These are phyloP conservation scores for Brachyalestes nurse DNA, from an alignment of 2,797 vertebrate species.

Conservation along the genomic window DNA sequence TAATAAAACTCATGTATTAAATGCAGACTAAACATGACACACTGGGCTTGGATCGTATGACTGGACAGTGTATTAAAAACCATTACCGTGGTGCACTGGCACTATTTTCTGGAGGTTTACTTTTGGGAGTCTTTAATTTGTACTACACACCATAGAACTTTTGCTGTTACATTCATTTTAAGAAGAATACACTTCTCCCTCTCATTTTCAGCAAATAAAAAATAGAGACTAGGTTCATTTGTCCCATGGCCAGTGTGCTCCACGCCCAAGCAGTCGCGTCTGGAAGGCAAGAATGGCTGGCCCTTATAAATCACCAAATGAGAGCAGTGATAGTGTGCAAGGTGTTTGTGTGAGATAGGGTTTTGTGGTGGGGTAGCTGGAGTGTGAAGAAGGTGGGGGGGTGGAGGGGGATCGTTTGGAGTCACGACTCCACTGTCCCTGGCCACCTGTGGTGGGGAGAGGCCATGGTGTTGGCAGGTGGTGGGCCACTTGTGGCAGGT, in stretches of 20 bases:
- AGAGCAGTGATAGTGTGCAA: slow-evolving; percentile 67
- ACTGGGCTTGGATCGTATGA: neutral
- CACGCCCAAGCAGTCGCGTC: slow-evolving; percentile 46
- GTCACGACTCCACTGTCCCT: slow-evolving; percentile 69
- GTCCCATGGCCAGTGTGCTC: slow-evolving; percentile 42
- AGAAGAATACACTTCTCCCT: slow-evolving; percentile 31
- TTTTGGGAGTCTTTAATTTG: slow-evolving; percentile 1
- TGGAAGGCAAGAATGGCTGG: slow-evolving; percentile 54
- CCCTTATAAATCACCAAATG: slow-evolving; percentile 70
- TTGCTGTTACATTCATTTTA: slow-evolving; percentile 41
- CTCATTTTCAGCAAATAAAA: slow-evolving; percentile 51
- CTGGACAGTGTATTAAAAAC: slow-evolving; percentile 13
- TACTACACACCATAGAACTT: slow-evolving; percentile 36
- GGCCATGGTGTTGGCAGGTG: slow-evolving; percentile 62
- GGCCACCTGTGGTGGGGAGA: slow-evolving; percentile 64
- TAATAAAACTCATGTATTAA: slow-evolving; percentile 33
- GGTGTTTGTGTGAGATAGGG: slow-evolving; percentile 76
- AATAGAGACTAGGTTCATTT: slow-evolving; percentile 47
- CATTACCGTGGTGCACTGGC: slow-evolving; percentile 18
- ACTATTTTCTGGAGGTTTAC: slow-evolving; percentile 37
- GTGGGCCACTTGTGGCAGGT: slow-evolving; percentile 60
- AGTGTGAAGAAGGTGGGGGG: slow-evolving; percentile 62
- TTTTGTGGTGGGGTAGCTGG: slow-evolving; percentile 67
- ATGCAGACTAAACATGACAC: slow-evolving; percentile 22
- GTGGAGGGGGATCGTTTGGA: slow-evolving; percentile 58